Base-by-base conservation (phyloP, 2,888 invertebrate species). In the Anorthoa munda region DNA sequence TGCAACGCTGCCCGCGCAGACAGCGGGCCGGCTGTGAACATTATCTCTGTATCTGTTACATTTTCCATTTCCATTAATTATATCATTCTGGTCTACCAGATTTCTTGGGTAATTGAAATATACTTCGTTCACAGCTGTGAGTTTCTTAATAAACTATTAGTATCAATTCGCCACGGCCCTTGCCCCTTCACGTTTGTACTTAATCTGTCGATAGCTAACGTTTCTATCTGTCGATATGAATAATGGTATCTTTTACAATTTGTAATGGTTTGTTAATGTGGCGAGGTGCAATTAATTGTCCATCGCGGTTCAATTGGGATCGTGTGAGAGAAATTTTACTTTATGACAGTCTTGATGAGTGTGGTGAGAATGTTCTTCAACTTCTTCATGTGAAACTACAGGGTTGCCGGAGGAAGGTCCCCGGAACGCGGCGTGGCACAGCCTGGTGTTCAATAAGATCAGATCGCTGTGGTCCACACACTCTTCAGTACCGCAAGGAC, bases 401-500 rank as follows among this genome's bases (percentile, higher is more conserved):
- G 96, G 96, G 82, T 86, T 96, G 73, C 96, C 96, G 83, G 96
- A 96, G 77, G 96, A 96, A 90, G 96, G 96, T 56, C 95, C 96
- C 9, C 87, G 96, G 83, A 95, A 91, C 84, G 96, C 96, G 23
- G 96, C 96, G 87, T 98, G 98, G 98, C 97, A 98, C 79, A 98
- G 98, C 87, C 95, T 98, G 92, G 98, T 98, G 90, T 97, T 98
- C 93, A 98, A 98, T 92, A 98, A 98, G 97, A 98, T 99, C 94
- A 98, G 98, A 91, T 98, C 98, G 61, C 96, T 99, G 81, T 98
- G 98, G 98, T 98, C 97, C 86, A 97, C 97, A 84, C 98, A 98
- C 91, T 97, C 97, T 67, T 97, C 97, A 81, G 97, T 97, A 83
- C 97, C 98, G 78, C 98, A 97, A 93, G 98, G 98, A 89, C 97